Conservation (phyloP, 2,797 vertebrate genomes). For the Enoplosus armatus region DNA sequence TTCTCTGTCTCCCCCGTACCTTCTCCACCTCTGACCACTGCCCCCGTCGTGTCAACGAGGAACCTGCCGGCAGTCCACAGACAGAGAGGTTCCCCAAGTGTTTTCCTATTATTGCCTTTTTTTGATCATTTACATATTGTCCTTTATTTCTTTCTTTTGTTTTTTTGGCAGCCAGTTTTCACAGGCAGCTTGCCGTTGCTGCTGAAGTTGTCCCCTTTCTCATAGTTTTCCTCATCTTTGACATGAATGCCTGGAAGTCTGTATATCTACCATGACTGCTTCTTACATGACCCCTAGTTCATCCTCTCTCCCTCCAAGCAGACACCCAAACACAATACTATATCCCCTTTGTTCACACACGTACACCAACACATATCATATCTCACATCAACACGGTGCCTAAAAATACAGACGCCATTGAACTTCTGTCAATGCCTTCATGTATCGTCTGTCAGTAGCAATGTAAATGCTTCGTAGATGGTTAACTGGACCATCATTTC, state of each 20-base stretch:
- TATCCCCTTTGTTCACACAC: slow-evolving; percentile 53
- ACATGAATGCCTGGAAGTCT: slow-evolving; percentile 84
- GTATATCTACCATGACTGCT: slow-evolving; percentile 88
- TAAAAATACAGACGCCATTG: slow-evolving; percentile 97
- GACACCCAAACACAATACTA: slow-evolving; percentile 50
- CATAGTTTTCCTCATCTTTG: slow-evolving; percentile 80
- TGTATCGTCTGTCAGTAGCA: slow-evolving; percentile 86
- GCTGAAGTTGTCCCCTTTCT: slow-evolving; percentile 80
- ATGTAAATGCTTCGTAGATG: slow-evolving; percentile 85
- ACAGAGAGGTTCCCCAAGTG: slow-evolving; percentile 65
- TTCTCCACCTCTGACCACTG: slow-evolving; percentile 65
- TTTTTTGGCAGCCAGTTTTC: slow-evolving; percentile 86
- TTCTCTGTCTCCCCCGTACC: slow-evolving; percentile 47
- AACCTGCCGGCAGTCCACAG: slow-evolving; percentile 88
- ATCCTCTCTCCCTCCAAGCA: slow-evolving; percentile 38
- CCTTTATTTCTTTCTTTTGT: slow-evolving; percentile 66
- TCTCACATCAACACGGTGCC: slow-evolving; percentile 95
- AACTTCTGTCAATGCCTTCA: slow-evolving; percentile 87
- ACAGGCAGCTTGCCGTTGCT: slow-evolving; percentile 86
- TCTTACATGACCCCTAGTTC: slow-evolving; percentile 68
- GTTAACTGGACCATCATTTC: slow-evolving; percentile 69
- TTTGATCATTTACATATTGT: slow-evolving; percentile 81
- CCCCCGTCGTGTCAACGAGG: slow-evolving; percentile 78
- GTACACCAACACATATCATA: slow-evolving; percentile 70
- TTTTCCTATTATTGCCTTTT: slow-evolving; percentile 62